These are phyloP conservation scores for Rhinopomastus cyanomelas DNA, from an alignment of 2,113 vertebrate genomes.

Conservation along the genomic window DNA sequence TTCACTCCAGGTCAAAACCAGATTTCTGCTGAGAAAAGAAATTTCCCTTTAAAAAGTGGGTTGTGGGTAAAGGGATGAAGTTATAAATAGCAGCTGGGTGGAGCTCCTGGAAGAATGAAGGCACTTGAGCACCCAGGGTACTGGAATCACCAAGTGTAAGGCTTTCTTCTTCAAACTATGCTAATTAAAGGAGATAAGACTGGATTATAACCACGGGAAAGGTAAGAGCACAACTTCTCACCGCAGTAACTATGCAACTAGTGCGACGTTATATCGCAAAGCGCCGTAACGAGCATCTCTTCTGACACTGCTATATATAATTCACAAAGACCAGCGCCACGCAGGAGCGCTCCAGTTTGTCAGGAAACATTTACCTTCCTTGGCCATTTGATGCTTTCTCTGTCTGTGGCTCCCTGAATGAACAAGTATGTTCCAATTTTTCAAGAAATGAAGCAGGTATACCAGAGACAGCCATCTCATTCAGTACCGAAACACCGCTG, in stretches of 20 bases:
- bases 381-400: neutral
- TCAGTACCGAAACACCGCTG: neutral
- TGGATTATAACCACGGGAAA: neutral
- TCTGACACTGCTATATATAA: neutral
- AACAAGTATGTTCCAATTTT: constrained; percentile 28
- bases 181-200: neutral
- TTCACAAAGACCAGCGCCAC: neutral
- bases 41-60: constrained; percentile 45
- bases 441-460: neutral
- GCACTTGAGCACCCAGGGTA: neutral
- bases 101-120: constrained; percentile 9
- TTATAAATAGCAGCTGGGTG: constrained; percentile 58
- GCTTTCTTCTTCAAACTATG: neutral
- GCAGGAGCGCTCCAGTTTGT: neutral
- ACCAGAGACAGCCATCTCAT: constrained; percentile 9
- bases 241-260: neutral
- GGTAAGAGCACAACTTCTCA: neutral
- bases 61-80: constrained; percentile 37
- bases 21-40: constrained; percentile 1
- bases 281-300: neutral
- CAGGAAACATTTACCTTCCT: constrained; percentile 22
- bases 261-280: neutral
- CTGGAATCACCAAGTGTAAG: neutral
- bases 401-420: constrained; percentile 13
- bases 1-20: neutral